These are phyloP conservation scores for Leptinotarsa peninsularis DNA, from an alignment of 2,888 invertebrate genomes.

Conservation along the genomic window DNA sequence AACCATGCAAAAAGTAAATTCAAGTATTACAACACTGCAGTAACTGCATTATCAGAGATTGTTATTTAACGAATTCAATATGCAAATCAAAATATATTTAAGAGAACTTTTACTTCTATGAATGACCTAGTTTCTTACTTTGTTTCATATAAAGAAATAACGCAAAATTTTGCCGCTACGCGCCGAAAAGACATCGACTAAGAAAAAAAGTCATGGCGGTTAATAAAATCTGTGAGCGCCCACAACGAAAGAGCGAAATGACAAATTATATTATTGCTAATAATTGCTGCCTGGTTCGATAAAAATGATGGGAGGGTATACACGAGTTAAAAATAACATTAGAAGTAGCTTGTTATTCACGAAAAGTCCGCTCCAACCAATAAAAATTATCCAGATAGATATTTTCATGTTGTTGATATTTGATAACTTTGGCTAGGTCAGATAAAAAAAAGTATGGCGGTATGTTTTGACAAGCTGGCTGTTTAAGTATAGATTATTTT, in stretches of 20 bases:
- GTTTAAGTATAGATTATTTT: slow-evolving; percentile 24
- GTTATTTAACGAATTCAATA: slow-evolving; percentile 41
- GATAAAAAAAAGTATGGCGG: slow-evolving; percentile 39
- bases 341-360: slow-evolving; percentile 30
- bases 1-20: slow-evolving; percentile 45
- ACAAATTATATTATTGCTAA: slow-evolving; percentile 28
- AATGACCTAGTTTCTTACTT: slow-evolving; percentile 47
- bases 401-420: slow-evolving; percentile 41
- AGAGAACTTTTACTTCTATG: slow-evolving; percentile 51
- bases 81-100: slow-evolving; percentile 47
- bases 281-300: slow-evolving; percentile 27
- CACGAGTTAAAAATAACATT: slow-evolving; percentile 36
- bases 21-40: slow-evolving; percentile 47
- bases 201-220: slow-evolving; percentile 33
- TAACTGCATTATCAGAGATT: slow-evolving; percentile 36
- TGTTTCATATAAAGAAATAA: slow-evolving; percentile 23
- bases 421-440: slow-evolving; percentile 41
- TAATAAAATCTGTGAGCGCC: slow-evolving; percentile 38
- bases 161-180: slow-evolving; percentile 35
- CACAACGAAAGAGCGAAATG: slow-evolving; percentile 28
- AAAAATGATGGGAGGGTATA: slow-evolving; percentile 39
- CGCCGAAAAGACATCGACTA: slow-evolving; percentile 31
- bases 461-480: slow-evolving; percentile 19
- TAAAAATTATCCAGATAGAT: slow-evolving; percentile 41
- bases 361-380: slow-evolving; percentile 36